These are phyloP conservation scores for Hucho hucho DNA, from an alignment of 2,113 vertebrate species.

Conservation along the genomic window DNA sequence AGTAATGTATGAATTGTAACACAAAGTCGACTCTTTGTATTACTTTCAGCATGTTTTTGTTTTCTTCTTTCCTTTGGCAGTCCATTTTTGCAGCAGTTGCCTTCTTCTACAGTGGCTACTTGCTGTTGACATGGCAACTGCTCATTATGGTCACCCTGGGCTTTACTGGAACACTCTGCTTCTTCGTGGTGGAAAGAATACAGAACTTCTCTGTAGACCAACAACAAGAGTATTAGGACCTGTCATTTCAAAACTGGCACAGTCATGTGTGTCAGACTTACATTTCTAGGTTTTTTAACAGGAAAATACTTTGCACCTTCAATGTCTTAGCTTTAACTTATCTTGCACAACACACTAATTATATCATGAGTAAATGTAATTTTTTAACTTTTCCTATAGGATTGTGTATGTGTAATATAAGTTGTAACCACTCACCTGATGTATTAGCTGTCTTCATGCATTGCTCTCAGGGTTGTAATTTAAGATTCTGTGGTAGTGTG, in stretches of 20 bases:
- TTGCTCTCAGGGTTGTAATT: slow-evolving; percentile 36
- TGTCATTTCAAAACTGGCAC: neutral
- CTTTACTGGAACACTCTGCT: slow-evolving; percentile 88
- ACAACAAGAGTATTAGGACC: slow-evolving; percentile 48
- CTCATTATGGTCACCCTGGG: slow-evolving; percentile 89
- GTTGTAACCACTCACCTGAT: neutral
- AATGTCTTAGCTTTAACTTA: neutral
- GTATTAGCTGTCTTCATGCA: neutral
- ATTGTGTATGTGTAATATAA: too few species aligned
- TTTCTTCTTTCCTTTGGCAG: slow-evolving; percentile 60
- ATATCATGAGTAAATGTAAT: neutral
- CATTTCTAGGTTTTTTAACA: slow-evolving; percentile 1
- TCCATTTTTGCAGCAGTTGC: slow-evolving; percentile 91
- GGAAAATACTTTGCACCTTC: slow-evolving; percentile 6
- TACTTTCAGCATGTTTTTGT: neutral
- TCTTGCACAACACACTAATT: slow-evolving; percentile 16
- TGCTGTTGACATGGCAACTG: slow-evolving; percentile 92
- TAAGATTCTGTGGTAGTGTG: neutral
- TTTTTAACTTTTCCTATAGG: too few species aligned
- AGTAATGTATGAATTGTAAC: too few species aligned
- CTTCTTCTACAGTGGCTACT: slow-evolving; percentile 96
- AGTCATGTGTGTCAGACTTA: neutral
- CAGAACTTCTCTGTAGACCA: slow-evolving; percentile 54
- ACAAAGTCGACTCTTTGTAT: too few species aligned
- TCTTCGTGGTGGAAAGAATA: slow-evolving; percentile 86